Conservation (phyloP, 2,113 vertebrate genomes). For the Ornithorhynchus anatinus region DNA sequence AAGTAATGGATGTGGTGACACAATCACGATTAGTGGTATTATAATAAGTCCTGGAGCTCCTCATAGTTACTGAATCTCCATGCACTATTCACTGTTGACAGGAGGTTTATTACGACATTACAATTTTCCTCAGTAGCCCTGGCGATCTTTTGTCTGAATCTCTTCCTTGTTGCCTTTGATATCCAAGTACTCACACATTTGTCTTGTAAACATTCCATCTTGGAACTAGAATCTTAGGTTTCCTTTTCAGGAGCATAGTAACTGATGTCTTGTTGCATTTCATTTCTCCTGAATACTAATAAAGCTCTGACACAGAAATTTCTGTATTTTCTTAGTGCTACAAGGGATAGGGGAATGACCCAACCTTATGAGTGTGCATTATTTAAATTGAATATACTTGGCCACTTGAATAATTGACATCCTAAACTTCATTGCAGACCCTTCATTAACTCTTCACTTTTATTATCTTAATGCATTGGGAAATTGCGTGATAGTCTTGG, state of each 20-base stretch:
- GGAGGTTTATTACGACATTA: not conserved
- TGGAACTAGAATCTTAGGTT: not conserved
- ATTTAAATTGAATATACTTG: no score
- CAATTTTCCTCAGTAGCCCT: not conserved
- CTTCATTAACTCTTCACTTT: no score
- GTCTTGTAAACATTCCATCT: not conserved
- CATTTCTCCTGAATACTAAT: not conserved
- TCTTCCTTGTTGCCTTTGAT: not conserved
- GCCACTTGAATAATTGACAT: no score
- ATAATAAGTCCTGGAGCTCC: not conserved
- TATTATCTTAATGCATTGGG: no score
- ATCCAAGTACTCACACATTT: conserved; percentile 13
- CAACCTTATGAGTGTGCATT: no score
- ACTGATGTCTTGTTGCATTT: not conserved
- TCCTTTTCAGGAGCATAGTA: conserved; percentile 11
- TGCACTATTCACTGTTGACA: not conserved
- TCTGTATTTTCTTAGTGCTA: no score
- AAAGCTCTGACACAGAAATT: not conserved
- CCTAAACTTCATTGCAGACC: no score
- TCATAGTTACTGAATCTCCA: not conserved
- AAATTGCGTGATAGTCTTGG: no score
- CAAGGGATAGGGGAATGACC: no score
- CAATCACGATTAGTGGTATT: not conserved
- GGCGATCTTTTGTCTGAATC: conserved; percentile 1
- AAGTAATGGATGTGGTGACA: not conserved